These are phyloP conservation scores for Calameuta pallipes DNA, from an alignment of 2,888 invertebrate genomes.

Conservation along the genomic window DNA sequence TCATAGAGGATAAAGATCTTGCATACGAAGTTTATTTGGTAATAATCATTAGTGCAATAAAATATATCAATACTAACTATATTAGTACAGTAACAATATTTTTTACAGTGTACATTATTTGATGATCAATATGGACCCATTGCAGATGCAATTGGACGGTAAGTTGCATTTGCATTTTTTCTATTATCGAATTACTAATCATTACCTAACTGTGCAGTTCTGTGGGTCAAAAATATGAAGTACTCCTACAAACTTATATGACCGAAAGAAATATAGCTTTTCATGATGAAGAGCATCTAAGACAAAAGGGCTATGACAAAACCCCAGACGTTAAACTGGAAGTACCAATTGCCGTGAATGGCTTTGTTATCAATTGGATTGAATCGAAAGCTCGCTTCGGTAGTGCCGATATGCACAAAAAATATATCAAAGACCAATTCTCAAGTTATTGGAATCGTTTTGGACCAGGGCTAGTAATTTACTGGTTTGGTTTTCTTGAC, in stretches of 20 bases:
- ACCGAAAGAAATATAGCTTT: conserved; percentile 72
- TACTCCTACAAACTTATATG: conserved; percentile 76
- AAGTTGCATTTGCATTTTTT: conserved; percentile 55
- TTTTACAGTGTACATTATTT: conserved; percentile 77
- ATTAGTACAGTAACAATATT: background rate
- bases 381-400: conserved; percentile 98
- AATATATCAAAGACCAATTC: conserved; percentile 86
- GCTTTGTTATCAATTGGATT: conserved; percentile 92
- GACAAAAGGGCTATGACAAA: conserved; percentile 90
- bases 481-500: conserved; percentile 92
- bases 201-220: conserved; percentile 69
- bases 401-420: conserved; percentile 82
- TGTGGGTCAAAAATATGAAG: conserved; percentile 88
- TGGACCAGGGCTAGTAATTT: conserved; percentile 93
- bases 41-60: conserved; percentile 35
- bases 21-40: conserved; percentile 83
- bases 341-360: conserved; percentile 87
- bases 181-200: background rate
- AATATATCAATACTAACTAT: background rate
- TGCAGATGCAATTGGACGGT: conserved; percentile 83
- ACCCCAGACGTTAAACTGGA: conserved; percentile 94
- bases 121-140: conserved; percentile 89
- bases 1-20: conserved; percentile 77
- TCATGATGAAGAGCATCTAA: conserved; percentile 82
- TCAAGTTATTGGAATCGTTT: conserved; percentile 93